Base-by-base conservation (phyloP, 2,888 invertebrate genomes). In the Cantharis nigra region DNA sequence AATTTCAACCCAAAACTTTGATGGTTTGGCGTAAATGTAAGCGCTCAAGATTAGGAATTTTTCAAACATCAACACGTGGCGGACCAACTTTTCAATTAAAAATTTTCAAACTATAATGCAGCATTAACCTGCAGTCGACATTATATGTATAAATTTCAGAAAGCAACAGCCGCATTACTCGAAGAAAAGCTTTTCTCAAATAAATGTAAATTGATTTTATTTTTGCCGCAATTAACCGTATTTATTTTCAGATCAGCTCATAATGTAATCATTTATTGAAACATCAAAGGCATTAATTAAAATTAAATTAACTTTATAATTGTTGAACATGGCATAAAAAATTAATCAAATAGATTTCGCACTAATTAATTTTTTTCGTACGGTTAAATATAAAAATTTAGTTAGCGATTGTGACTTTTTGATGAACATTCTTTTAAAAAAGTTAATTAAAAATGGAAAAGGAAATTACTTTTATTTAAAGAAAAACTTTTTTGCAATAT, bases 1-100 rank as follows among this genome's bases (percentile, higher is more conserved):
- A 79, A 73, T 79, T 79, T 70, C 28, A 71, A 74, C 74, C 78
- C 75, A 71, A 78, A 75, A 23, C 63, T 78, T 78, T 78, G 75
- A 78, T 73, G 65, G 69, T 75, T 70, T 75, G 70, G 67, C 70
- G 10, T 63, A n/a, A 33, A 65, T 20, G 16, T 72, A 70, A 64
- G 65, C 30, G 13, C 23, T 33, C 30, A 30, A 63, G 69, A 33
- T 26, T 69, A 28, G 13, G 13, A 13, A 63, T 28, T 67, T 18
- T 18, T 67, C 26, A 67, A 67, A 67, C n/a, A 20, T 26, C 65
- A 23, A 23, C n/a, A 13, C 65, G 9, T n/a, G n/a, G 7, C 49
- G 49, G n/a, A n/a, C 49, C n/a, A 49, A 49, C n/a, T 49, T 49
- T 49, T n/a, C 49, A 49, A 49, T 49, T 49, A 49, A 7, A 49